phyloP scores from a whole-genome alignment of 2,797 vertebrate species.

The Lithobates sylvaticus region DNA sequence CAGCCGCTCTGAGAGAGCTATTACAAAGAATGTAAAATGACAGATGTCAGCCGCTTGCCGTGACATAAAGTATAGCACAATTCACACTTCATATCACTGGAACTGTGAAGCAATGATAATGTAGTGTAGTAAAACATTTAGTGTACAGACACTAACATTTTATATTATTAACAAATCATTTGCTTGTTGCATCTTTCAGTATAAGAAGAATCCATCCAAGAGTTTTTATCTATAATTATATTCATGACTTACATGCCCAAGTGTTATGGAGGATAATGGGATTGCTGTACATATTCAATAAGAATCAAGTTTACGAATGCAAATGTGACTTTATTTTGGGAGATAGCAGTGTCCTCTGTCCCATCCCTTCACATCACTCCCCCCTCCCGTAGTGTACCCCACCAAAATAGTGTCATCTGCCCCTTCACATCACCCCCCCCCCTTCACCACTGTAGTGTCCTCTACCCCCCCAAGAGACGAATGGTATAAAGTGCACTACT shows the following conservation, averaged over 20 bases:
- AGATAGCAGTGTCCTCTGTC: no score
- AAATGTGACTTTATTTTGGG: not conserved
- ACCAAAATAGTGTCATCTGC: no score
- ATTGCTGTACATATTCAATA: not conserved
- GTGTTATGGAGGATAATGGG: not conserved
- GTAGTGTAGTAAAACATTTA: not conserved
- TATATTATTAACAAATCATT: constrained; percentile 9
- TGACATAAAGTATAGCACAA: constrained; percentile 21
- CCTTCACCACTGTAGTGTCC: no score
- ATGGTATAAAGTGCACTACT: no score
- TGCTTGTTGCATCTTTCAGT: not conserved
- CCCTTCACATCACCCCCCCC: no score
- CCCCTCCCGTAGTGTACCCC: no score
- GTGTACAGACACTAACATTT: not conserved
- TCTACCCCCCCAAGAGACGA: no score
- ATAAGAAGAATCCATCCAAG: not conserved
- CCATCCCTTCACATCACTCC: no score
- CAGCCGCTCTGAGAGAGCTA: not conserved
- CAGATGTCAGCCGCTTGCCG: not conserved
- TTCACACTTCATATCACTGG: constrained; percentile 19
- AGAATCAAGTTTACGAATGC: not conserved
- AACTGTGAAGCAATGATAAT: not conserved
- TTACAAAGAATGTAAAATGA: constrained; percentile 5
- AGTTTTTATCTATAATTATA: not conserved
- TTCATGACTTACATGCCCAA: not conserved